A percentile compares a stretch with the other conserved stretches of the same genome.
Conservation (phyloP, 1,140 invertebrate genomes). For the Calosoma granatense region DNA sequence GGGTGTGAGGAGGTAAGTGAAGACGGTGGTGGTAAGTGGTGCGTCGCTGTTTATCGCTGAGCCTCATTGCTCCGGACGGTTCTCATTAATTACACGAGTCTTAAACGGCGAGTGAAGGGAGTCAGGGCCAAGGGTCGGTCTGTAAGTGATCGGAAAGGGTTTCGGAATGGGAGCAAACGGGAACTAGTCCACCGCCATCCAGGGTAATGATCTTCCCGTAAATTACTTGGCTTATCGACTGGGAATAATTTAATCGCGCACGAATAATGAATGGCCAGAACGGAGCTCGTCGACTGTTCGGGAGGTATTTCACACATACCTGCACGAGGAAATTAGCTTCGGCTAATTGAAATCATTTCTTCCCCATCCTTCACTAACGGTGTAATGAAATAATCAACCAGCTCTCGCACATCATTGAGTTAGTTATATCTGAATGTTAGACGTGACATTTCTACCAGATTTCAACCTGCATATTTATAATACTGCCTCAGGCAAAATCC, state of each 20-base stretch:
- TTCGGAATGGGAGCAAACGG: background rate
- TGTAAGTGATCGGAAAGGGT: slow-evolving; percentile 8
- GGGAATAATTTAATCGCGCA: slow-evolving; percentile 10
- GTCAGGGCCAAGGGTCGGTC: background rate
- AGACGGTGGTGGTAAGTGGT: too few species aligned
- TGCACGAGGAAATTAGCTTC: background rate
- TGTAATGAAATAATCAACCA: too few species aligned
- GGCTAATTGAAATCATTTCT: slow-evolving; percentile 3
- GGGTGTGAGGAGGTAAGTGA: too few species aligned
- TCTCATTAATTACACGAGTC: background rate
- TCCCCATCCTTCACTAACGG: too few species aligned
- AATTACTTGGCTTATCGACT: slow-evolving; percentile 13
- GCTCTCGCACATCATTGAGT: too few species aligned
- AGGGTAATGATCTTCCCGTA: background rate
- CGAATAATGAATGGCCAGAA: slow-evolving; percentile 7
- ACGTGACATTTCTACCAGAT: too few species aligned
- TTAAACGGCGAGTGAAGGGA: background rate
- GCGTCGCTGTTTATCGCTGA: background rate
- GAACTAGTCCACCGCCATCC: background rate
- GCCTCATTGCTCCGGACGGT: background rate
- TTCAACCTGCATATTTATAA: too few species aligned
- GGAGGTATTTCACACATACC: background rate
- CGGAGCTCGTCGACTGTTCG: background rate
- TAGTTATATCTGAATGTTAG: too few species aligned
- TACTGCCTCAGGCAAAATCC: too few species aligned